Evolutionary conservation across 2,888 invertebrate genomes (phyloP).

Genomic region (Drosophila neutralis): DNA sequence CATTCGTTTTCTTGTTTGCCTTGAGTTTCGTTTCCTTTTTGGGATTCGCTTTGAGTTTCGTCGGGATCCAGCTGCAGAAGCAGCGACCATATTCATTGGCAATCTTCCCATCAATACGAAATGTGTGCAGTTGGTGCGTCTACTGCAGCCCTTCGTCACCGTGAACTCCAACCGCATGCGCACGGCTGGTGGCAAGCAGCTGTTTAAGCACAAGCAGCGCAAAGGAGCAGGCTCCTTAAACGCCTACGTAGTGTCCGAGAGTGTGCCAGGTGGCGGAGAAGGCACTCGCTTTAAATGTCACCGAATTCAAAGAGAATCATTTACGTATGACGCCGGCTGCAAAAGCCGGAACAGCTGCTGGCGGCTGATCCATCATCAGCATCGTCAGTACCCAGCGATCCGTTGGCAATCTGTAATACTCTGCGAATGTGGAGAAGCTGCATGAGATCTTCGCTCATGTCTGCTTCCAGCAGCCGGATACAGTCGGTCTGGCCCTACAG

Average conservation of each 20-base stretch:
- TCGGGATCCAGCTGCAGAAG: slow-evolving; percentile 35
- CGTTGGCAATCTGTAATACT: slow-evolving; percentile 83
- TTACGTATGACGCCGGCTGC: too few relatives aligned
- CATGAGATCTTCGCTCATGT: slow-evolving; percentile 84
- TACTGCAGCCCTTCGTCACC: slow-evolving; percentile 66
- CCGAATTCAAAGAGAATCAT: too few relatives aligned
- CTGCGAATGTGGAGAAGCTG: slow-evolving; percentile 82
- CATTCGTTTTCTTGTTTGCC: too few relatives aligned
- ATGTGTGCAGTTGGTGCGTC: slow-evolving; percentile 73
- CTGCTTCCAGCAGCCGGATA: slow-evolving; percentile 82
- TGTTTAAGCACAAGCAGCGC: slow-evolving; percentile 42
- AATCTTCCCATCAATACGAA: slow-evolving; percentile 84
- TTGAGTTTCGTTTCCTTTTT: too few relatives aligned
- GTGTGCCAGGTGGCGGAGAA: too few relatives aligned
- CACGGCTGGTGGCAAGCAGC: slow-evolving; percentile 75
- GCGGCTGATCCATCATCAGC: slow-evolving; percentile 32
- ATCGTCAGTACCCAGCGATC: slow-evolving; percentile 54
- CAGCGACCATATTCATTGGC: slow-evolving; percentile 83
- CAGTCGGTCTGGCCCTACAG: slow-evolving; percentile 82
- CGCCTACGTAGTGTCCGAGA: too few relatives aligned
- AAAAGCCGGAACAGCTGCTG: slow-evolving; percentile 28
- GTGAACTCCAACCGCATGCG: slow-evolving; percentile 76
- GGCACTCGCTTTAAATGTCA: too few relatives aligned
- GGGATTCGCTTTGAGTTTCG: too few relatives aligned
- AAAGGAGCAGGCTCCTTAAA: too few relatives aligned